phyloP scores from a whole-genome alignment of 2,888 invertebrate genomes.

The Cheilosia pagana region DNA sequence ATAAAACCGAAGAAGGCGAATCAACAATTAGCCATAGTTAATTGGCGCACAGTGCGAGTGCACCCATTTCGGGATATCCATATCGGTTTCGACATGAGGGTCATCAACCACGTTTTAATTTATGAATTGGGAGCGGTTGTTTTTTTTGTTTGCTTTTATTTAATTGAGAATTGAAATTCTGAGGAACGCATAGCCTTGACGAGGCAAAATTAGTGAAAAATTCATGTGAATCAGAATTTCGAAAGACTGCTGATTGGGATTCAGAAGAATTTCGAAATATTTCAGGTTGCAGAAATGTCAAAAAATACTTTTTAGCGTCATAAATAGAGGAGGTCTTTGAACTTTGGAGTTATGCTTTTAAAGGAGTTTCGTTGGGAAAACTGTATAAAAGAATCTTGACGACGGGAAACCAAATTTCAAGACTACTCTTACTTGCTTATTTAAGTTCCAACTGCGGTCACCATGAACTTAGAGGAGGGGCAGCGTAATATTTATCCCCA shows the following conservation, averaged over 20 bases:
- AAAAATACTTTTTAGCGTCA: background rate
- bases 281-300: background rate
- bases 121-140: slow-evolving; percentile 23
- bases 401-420: too few species aligned
- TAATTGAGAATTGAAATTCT: slow-evolving; percentile 23
- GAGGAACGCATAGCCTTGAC: background rate
- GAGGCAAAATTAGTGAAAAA: slow-evolving; percentile 17
- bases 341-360: too few species aligned
- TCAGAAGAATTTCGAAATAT: background rate
- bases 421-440: too few species aligned
- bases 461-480: too few species aligned
- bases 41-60: slow-evolving; percentile 25
- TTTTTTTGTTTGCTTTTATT: background rate
- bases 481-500: too few species aligned
- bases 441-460: too few species aligned
- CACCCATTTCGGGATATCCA: slow-evolving; percentile 36
- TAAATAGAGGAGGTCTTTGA: background rate
- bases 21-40: slow-evolving; percentile 33
- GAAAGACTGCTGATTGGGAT: slow-evolving; percentile 5
- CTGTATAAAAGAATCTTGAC: too few species aligned
- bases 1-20: slow-evolving; percentile 13
- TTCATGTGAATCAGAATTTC: background rate
- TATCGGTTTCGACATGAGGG: slow-evolving; percentile 18
- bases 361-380: too few species aligned
- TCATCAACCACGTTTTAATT: slow-evolving; percentile 29